Conservation (phyloP, 2,113 vertebrate genomes). For the Nesoenas mayeri region DNA sequence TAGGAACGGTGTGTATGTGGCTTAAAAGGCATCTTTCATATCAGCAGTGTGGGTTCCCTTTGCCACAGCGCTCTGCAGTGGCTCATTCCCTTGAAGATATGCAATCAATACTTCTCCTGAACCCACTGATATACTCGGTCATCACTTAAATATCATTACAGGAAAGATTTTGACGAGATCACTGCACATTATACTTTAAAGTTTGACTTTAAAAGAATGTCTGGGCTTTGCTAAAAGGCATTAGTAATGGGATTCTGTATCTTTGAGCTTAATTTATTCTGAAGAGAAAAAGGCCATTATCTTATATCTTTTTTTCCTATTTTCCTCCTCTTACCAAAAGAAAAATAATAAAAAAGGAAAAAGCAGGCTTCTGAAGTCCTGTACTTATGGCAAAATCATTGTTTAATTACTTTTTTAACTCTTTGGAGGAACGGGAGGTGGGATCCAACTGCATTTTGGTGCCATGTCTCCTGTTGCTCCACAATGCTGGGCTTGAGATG, state of each 20-base stretch:
- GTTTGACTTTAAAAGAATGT: slow-evolving; percentile 79
- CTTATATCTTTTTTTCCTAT: slow-evolving; percentile 76
- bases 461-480: not conserved
- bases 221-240: slow-evolving; percentile 79
- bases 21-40: slow-evolving; percentile 47
- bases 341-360: slow-evolving; percentile 37
- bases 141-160: slow-evolving; percentile 82
- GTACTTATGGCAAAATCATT: slow-evolving; percentile 66
- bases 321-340: not conserved
- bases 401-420: slow-evolving; percentile 75
- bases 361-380: slow-evolving; percentile 74
- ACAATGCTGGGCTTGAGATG: rapidly evolving
- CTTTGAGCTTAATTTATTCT: slow-evolving; percentile 81
- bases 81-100: slow-evolving; percentile 63
- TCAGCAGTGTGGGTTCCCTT: slow-evolving; percentile 19
- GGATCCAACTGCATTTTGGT: not conserved
- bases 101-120: slow-evolving; percentile 73
- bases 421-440: not conserved
- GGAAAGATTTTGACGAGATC: slow-evolving; percentile 77
- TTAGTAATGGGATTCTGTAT: slow-evolving; percentile 80
- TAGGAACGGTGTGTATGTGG: not conserved
- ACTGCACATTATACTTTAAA: slow-evolving; percentile 75
- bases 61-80: slow-evolving; percentile 34
- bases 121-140: slow-evolving; percentile 74
- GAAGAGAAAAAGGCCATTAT: slow-evolving; percentile 80